phyloP scores from a whole-genome alignment of 92 coral and sea anemone genomes.

The Epizoanthus illoricatus region DNA sequence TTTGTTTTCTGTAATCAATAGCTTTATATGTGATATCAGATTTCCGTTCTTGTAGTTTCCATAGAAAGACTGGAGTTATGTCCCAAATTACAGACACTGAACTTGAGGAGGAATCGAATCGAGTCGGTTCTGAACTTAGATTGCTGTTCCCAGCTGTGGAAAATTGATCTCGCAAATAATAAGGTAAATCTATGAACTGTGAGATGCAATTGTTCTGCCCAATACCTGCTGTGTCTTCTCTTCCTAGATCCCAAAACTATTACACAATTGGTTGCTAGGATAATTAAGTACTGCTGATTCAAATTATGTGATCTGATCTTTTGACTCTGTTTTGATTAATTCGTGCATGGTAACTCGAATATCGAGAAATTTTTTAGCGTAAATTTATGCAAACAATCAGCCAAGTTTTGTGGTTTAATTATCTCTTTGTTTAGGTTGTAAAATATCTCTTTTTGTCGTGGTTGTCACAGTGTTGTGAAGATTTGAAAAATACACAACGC shows the following conservation, averaged over 20 bases:
- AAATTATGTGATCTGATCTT: neutral
- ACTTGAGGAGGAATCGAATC: slow-evolving; percentile 73
- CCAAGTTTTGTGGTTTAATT: neutral
- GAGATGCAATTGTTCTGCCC: neutral
- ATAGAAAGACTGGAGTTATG: slow-evolving; percentile 85
- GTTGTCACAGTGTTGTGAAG: slow-evolving; percentile 1
- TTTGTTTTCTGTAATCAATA: slow-evolving; percentile 9
- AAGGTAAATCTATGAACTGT: slow-evolving; percentile 62
- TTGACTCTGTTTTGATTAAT: neutral
- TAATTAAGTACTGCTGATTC: neutral
- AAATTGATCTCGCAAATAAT: slow-evolving; percentile 93
- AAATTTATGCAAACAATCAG: neutral
- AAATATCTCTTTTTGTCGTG: neutral
- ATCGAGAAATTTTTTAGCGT: neutral
- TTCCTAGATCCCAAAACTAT: neutral
- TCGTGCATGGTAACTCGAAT: neutral
- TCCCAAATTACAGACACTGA: slow-evolving; percentile 83
- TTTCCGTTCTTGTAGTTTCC: slow-evolving; percentile 64
- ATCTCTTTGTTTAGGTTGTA: neutral
- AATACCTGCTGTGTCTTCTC: neutral
- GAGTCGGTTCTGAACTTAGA: slow-evolving; percentile 85
- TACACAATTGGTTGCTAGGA: neutral
- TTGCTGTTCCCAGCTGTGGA: slow-evolving; percentile 92
- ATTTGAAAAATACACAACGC: slow-evolving; percentile 7
- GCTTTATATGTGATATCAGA: slow-evolving; percentile 2